These are phyloP conservation scores for Albula goreensis DNA, from an alignment of 2,113 vertebrate genomes.

Conservation along the genomic window DNA sequence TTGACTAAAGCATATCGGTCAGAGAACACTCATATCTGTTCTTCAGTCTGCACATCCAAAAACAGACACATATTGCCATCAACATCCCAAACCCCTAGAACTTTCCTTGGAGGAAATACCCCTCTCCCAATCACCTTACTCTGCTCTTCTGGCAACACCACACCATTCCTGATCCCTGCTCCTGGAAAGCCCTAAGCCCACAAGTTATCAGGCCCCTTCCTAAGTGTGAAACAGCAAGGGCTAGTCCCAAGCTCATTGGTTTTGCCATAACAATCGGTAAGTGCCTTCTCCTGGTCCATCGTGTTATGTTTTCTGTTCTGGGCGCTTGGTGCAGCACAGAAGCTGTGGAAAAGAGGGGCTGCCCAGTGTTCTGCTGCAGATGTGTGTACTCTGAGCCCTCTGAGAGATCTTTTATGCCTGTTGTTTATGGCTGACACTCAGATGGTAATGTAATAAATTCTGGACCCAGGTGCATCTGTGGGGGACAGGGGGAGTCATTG, in stretches of 20 bases:
- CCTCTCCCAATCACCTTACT: neutral
- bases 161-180: too few relatives aligned
- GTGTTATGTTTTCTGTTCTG: neutral
- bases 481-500: constrained; percentile 3
- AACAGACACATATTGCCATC: neutral
- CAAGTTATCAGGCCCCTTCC: neutral
- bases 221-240: neutral
- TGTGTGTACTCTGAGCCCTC: neutral
- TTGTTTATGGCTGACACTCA: neutral
- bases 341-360: neutral
- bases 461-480: constrained; percentile 8
- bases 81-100: neutral
- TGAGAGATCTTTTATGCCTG: neutral
- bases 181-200: neutral
- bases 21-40: neutral
- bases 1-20: too few relatives aligned
- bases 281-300: neutral
- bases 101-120: neutral
- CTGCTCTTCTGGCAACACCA: neutral
- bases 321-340: neutral
- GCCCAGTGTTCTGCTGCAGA: neutral
- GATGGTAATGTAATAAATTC: neutral
- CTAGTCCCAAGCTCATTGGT: neutral
- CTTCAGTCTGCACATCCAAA: neutral
- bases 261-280: neutral